Evolutionary conservation across 2,113 vertebrate species (phyloP).

Genomic region (Cyanistes caeruleus): DNA sequence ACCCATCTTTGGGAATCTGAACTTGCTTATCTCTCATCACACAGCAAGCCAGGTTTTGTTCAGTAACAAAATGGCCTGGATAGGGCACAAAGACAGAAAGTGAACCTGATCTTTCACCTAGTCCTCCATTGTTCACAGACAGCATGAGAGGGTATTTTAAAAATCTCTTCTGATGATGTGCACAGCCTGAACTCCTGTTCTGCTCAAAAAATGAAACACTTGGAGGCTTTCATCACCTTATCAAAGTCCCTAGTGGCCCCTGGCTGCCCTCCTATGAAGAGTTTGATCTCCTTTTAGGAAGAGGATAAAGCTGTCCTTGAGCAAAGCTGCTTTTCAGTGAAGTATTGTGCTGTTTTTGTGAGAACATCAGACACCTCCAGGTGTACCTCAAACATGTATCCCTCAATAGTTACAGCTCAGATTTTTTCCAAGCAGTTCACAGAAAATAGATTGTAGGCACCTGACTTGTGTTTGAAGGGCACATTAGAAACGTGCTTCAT

Average conservation of each 20-base stretch:
- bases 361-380: slow-evolving; percentile 20
- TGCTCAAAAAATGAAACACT: neutral
- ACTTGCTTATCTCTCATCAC: neutral
- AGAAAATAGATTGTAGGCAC: neutral
- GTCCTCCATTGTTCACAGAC: slow-evolving; percentile 36
- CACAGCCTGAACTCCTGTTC: slow-evolving; percentile 22
- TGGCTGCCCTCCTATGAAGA: neutral
- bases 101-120: neutral
- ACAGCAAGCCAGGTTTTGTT: neutral
- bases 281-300: slow-evolving; percentile 36
- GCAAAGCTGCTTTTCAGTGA: slow-evolving; percentile 30
- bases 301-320: slow-evolving; percentile 13
- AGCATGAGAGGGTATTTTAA: slow-evolving; percentile 38
- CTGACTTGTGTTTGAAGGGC: slow-evolving; percentile 10
- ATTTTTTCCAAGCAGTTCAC: slow-evolving; percentile 1
- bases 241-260: slow-evolving; percentile 10
- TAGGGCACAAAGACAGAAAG: slow-evolving; percentile 10
- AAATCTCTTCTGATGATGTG: neutral
- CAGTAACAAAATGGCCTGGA: neutral
- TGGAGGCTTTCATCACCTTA: slow-evolving; percentile 9
- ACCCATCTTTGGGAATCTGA: neutral
- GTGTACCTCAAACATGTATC: slow-evolving; percentile 16
- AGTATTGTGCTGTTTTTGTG: neutral
- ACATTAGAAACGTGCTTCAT: neutral
- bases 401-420: slow-evolving; percentile 17